Evolutionary conservation across 2,113 vertebrate species (phyloP), one percentile per base, ranked within the genome.

Genomic region (Pterophyllum scalare): DNA sequence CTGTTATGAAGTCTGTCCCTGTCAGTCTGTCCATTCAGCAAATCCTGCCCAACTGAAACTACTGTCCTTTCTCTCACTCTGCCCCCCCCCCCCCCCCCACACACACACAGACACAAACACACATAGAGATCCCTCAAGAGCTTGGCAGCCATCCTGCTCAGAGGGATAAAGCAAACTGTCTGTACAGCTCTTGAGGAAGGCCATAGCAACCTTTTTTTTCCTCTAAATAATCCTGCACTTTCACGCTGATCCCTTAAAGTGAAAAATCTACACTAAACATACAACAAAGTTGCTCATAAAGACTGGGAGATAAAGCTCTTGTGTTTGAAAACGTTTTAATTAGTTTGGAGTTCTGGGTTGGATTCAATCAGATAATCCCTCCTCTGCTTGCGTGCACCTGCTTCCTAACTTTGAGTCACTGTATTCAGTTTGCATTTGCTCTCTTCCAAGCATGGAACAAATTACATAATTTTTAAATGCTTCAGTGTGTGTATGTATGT

Each of bases 401-500:
- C 46, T 72, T 54, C 2, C 10, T 38, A 80, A 74, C 81, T 64
- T 13, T 35, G 76, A 90, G 60, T 83, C 85, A 79, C 79, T 35
- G 38, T 77, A 79, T 89, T 82, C 59, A 80, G 84, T 86, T 84
- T 88, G 40, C 76, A 82, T 87, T 59, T 61, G 17, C 60, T 17
- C 81, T n/a, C 33, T 84, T 86, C 57, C 14, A 86, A 80, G 72
- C 79, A 76, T 88, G 84, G 80, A 77, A 40, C 72, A 84, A 85
- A 88, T 91, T 64, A 77, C 58, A 81, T 89, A 89, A 91, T 81
- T 89, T 79, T 72, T 59, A 78, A 90, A 90, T 57, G 9, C 80
- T 75, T 64, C 49, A 52, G 35, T 35, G 7, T 35, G 35, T 35
- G 33, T 35, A 6, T 35, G 33, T 35, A 6, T 35, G 33, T 35